Base-by-base conservation (phyloP, 1,140 invertebrate species). In the Drosophila mauritiana region DNA sequence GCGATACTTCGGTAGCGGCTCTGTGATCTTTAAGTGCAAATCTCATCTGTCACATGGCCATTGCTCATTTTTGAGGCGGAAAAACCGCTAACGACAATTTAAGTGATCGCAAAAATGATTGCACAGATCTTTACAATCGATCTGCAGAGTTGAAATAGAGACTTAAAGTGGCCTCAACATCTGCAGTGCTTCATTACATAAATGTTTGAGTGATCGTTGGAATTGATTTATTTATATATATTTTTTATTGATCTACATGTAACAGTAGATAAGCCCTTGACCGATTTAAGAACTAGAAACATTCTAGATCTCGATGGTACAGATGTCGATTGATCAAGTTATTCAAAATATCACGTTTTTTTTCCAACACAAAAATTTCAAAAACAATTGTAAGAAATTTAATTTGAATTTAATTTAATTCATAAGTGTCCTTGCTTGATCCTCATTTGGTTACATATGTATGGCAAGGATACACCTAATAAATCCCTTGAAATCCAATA, bases 31-130 rank as follows among this genome's bases (percentile, higher is more conserved):
- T 80, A 62, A 27, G 22, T 17, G 25, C 53, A 61, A 54, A 45
- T 82, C 78, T 63, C 40, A 73, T 73, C 20, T 73, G 49, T 39
- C 52, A 31, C n/a, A 55, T n/a, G 56, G 37, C 15, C 31, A 55
- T 74, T 55, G 72, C 59, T 74, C 82, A 81, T 67, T 85, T 81
- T 17, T 57, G 43, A 22, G 39, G 39, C 34, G 46, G 43, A 17
- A 43, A 59, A 75, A 65, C 72, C 59, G 22, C 59, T 58, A 58
- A 65, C 22, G 61, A 55, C 37, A 46, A 57, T 56, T 57, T 36
- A 74, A 63, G 31, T 51, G 70, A 48, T 73, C 13, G 20, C 49
- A 61, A 62, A 73, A 39, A 34, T 31, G 48, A 45, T 65, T 20
- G 5, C 13, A 40, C 0, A 48, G 22, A 67, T 64, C 43, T 34